Conservation (phyloP, 1,140 invertebrate genomes). For the Drosophila ogumai region DNA sequence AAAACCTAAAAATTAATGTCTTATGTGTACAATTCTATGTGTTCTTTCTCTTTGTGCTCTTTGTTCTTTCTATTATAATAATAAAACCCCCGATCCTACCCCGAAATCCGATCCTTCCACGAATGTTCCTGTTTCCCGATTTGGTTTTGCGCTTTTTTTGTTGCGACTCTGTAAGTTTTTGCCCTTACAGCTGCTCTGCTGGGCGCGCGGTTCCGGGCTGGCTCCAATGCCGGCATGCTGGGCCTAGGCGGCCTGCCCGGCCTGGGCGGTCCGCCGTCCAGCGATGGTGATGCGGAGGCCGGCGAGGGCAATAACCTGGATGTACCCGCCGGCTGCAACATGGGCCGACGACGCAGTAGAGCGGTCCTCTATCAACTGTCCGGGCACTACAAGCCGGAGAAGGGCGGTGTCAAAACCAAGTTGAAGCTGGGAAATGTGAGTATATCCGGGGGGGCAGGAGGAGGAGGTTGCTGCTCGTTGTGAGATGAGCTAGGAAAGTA, state of each 20-base stretch:
- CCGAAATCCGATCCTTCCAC: constrained; percentile 4
- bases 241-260: constrained; percentile 89
- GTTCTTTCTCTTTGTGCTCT: constrained; percentile 79
- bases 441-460: constrained; percentile 60
- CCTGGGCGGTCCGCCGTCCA: constrained; percentile 87
- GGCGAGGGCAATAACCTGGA: constrained; percentile 90
- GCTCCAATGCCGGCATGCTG: constrained; percentile 89
- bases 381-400: constrained; percentile 97
- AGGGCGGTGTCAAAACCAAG: constrained; percentile 93
- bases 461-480: background rate
- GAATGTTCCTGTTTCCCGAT: constrained; percentile 13
- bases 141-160: constrained; percentile 48
- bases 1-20: constrained; percentile 38
- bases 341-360: constrained; percentile 94
- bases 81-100: constrained; percentile 18
- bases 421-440: constrained; percentile 97
- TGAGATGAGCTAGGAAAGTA: background rate
- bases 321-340: constrained; percentile 94
- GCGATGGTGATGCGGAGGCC: constrained; percentile 88
- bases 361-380: constrained; percentile 98
- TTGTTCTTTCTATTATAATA: constrained; percentile 67
- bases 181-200: constrained; percentile 84
- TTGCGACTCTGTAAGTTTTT: constrained; percentile 84
- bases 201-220: constrained; percentile 87
- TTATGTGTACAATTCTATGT: constrained; percentile 71